Evolutionary conservation across 2,113 vertebrate species (phyloP), one percentile per base, ranked within the genome.

Genomic region (Cathartes aura): DNA sequence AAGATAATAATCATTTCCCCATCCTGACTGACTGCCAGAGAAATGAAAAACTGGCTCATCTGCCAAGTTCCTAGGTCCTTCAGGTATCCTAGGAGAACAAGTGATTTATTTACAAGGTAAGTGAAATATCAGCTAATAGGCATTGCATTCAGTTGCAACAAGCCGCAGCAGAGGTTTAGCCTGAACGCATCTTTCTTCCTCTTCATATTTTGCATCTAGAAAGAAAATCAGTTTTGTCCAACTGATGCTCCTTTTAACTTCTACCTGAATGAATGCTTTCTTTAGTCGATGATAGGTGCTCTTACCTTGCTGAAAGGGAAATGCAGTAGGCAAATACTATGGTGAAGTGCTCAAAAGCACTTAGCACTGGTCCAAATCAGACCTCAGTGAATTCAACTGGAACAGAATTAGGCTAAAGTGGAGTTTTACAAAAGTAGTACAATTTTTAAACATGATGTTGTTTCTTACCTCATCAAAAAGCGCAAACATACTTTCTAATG

Each of bases 401-500:
- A 90, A 59, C 10, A 74, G 34, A 72, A 71, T 10, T 6, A n/a
- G 59, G 63, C 38, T 67, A 47, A 58, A 62, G 30, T 3, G 4
- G 12, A 91, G 12, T 66, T 55, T 38, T 82, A 7, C 7, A 43
- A 3, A 71, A 84, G 6, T 0, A 59, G 18, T 36, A 56, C 5
- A 34, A 3, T 19, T 87, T 42, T 72, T 16, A 32, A 60, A 72
- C 5, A 32, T 27, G 8, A 5, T 36, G 24, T 11, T 82, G 14
- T 55, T 72, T 55, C 97, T 97, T 96, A 99, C 99, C 99, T 99
- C 99, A 11, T 99, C 99, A 90, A 99, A 99, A 90, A 99, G 99
- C 2, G 98, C 94, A 83, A 99, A 99, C 98, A 99, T 98, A 93
- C 98, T 99, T 90, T 97, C 97, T 96, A 99, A 98, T 12, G 98